phyloP scores from a whole-genome alignment of 2,888 invertebrate genomes.

The Spodoptera picta region DNA sequence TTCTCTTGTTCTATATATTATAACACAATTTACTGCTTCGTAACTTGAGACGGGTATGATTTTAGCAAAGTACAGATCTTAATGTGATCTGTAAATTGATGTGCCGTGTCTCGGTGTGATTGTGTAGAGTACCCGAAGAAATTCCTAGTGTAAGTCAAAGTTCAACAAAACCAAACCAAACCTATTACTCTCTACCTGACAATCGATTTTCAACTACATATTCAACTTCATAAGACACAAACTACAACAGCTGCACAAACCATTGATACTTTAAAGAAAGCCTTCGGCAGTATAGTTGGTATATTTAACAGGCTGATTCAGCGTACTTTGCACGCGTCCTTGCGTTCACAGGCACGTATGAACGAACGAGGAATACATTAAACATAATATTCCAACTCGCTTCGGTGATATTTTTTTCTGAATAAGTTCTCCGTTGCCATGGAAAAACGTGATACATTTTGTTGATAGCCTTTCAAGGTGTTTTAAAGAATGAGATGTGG shows the following conservation, averaged over 20 bases:
- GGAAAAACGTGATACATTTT: conserved; percentile 37
- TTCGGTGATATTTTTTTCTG: conserved; percentile 42
- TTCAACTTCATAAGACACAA: conserved; percentile 7
- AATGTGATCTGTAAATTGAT: no score
- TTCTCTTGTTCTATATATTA: no score
- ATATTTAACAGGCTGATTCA: conserved; percentile 53
- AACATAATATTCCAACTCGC: conserved; percentile 43
- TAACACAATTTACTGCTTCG: no score
- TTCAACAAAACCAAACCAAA: no score
- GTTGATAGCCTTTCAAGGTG: conserved; percentile 18
- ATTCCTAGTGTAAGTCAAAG: no score
- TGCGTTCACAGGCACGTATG: conserved; percentile 38
- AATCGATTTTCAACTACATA: no score
- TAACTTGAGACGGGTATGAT: no score
- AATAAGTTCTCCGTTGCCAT: conserved; percentile 25
- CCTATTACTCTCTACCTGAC: no score
- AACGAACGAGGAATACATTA: conserved; percentile 54
- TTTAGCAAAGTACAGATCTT: no score
- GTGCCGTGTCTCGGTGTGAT: no score
- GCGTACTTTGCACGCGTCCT: conserved; percentile 46
- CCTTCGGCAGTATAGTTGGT: conserved; percentile 37
- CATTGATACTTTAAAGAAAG: conserved; percentile 43
- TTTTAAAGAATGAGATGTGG: conserved; percentile 20
- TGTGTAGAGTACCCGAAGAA: no score
- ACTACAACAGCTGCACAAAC: conserved; percentile 30